Conservation (phyloP, 1,140 invertebrate genomes). For the Himalopsyche phryganea region DNA sequence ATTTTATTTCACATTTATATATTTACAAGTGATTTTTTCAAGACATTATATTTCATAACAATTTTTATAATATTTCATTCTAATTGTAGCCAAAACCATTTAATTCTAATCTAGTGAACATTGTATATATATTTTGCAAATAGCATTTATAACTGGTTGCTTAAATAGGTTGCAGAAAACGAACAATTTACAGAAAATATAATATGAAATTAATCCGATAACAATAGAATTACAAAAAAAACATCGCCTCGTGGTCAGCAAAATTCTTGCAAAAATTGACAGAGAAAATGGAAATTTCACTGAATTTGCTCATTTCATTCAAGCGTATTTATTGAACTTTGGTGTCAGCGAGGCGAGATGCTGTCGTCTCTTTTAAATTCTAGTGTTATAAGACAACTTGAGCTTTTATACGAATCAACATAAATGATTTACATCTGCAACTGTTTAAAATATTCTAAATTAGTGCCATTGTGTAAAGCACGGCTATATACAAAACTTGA, state of each 20-base stretch:
- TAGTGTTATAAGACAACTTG: background rate
- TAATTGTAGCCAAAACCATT: conserved; percentile 25
- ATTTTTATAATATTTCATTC: conserved; percentile 6
- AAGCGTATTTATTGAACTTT: too few relatives aligned
- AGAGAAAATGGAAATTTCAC: background rate
- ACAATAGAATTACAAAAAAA: conserved; percentile 1
- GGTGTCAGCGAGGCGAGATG: conserved; percentile 29
- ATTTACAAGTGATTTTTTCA: conserved; percentile 19
- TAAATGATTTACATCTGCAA: background rate
- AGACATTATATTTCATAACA: conserved; percentile 13
- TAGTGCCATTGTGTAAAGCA: background rate
- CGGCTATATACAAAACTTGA: conserved; percentile 5
- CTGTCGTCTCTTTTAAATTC: conserved; percentile 14
- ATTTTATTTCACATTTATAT: conserved; percentile 18
- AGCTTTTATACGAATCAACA: too few relatives aligned
- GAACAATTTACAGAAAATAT: background rate
- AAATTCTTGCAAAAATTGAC: conserved; percentile 9
- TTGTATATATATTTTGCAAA: background rate
- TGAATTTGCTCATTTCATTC: too few relatives aligned
- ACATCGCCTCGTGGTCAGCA: conserved; percentile 27
- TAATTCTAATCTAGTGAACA: conserved; percentile 10
- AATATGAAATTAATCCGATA: background rate
- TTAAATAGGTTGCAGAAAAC: background rate
- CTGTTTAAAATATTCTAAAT: background rate
- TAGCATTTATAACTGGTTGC: conserved; percentile 9